Percentiles rank a stretch among this genome's conserved stretches.
Conservation (phyloP, 2,113 vertebrate species). For the Petaurus breviceps region DNA sequence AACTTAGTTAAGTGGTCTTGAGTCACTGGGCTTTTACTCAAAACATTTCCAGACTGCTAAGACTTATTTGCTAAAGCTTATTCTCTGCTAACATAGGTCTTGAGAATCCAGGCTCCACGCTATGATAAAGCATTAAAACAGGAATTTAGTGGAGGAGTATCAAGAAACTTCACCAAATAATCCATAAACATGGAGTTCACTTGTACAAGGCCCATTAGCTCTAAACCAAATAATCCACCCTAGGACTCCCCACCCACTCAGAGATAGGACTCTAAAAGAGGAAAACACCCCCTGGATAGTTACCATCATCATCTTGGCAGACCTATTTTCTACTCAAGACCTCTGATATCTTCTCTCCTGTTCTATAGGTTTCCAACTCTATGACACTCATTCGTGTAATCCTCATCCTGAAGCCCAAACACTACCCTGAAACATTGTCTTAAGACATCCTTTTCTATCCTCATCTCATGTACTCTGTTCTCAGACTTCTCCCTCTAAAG, state of each 20-base stretch:
- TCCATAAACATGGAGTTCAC: not conserved
- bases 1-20: not conserved
- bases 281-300: not conserved
- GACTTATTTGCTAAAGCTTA: not conserved
- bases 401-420: not conserved
- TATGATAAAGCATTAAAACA: not conserved
- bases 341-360: not conserved
- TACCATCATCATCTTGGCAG: not conserved
- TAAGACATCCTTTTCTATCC: conserved; percentile 4
- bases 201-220: not conserved
- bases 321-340: not conserved
- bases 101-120: not conserved
- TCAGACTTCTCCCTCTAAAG: not conserved
- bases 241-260: not conserved
- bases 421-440: not conserved
- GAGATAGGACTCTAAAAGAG: not conserved
- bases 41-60: not conserved
- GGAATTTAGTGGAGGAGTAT: not conserved
- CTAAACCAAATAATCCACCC: not conserved
- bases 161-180: not conserved
- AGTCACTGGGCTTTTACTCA: not conserved
- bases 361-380: conserved; percentile 1
- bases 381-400: not conserved
- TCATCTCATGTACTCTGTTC: not conserved
- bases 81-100: not conserved